These are phyloP conservation scores for Apodemia duryi DNA, from an alignment of 2,888 invertebrate species.

Conservation along the genomic window DNA sequence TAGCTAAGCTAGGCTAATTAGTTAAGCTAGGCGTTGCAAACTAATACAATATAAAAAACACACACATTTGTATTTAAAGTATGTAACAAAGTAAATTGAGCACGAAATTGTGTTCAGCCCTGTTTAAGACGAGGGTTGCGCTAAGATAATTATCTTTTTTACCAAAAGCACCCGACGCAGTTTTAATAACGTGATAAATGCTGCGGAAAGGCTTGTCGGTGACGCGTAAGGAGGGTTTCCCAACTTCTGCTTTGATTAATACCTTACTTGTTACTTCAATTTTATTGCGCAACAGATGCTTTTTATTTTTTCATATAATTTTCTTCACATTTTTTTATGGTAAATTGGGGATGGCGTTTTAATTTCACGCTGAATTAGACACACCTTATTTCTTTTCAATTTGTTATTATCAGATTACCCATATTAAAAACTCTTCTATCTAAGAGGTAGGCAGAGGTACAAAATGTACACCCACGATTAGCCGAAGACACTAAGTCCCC, in stretches of 20 bases:
- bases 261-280: conserved; percentile 56
- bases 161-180: conserved; percentile 65
- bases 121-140: conserved; percentile 65
- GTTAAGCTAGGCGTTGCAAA: no score
- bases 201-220: conserved; percentile 74
- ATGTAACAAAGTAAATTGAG: conserved; percentile 25
- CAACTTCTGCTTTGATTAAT: conserved; percentile 53
- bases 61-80: background rate
- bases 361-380: conserved; percentile 60
- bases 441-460: no score
- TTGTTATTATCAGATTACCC: background rate
- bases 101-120: conserved; percentile 44
- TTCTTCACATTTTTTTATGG: conserved; percentile 36
- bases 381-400: conserved; percentile 38
- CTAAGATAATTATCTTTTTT: conserved; percentile 80
- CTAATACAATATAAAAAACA: background rate
- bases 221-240: conserved; percentile 67
- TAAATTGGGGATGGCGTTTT: conserved; percentile 25
- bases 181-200: conserved; percentile 78
- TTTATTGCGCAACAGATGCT: conserved; percentile 68
- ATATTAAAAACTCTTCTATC: background rate
- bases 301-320: conserved; percentile 64
- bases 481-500: no score
- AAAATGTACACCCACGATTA: no score
- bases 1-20: no score